Percentiles rank a stretch among this genome's conserved stretches.
phyloP scores from a whole-genome alignment of 2,113 vertebrate genomes.

The Mustela nigripes region DNA sequence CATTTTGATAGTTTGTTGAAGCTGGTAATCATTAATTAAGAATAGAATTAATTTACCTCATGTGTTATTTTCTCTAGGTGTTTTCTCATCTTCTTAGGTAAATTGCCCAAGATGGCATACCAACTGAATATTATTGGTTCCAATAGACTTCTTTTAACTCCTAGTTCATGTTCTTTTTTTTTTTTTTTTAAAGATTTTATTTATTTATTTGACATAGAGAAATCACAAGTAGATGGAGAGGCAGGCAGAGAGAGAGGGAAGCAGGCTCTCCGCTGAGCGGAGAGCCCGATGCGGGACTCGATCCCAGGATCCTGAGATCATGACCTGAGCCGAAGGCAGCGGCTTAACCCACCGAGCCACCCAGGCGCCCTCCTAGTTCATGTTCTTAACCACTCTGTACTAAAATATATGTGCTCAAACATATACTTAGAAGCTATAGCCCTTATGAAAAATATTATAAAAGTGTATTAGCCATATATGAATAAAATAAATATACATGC shows the following conservation, averaged over 20 bases:
- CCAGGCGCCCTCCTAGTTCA: not conserved
- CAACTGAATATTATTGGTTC: not conserved
- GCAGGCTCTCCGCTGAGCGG: too few relatives aligned
- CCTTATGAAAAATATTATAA: not conserved
- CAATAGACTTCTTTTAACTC: not conserved
- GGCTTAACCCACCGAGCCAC: too few relatives aligned
- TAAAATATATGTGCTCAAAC: not conserved
- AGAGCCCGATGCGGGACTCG: too few relatives aligned
- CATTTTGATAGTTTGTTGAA: not conserved
- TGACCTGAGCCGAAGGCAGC: too few relatives aligned
- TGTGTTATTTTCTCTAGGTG: not conserved
- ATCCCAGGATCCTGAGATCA: too few relatives aligned
- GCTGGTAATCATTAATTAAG: not conserved
- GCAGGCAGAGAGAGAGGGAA: too few relatives aligned
- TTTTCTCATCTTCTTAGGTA: not conserved
- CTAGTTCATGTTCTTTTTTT: not conserved
- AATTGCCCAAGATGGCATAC: not conserved
- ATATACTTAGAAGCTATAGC: not conserved
- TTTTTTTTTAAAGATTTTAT: too few relatives aligned
- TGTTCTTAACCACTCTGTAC: not conserved
- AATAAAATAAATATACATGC: not conserved
- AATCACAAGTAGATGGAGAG: too few relatives aligned
- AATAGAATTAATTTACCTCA: not conserved
- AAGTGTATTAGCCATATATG: not conserved
- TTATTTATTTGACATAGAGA: too few relatives aligned